A percentile compares a stretch with the other conserved stretches of the same genome.
Conservation (phyloP, 2,888 invertebrate genomes). For the Herminia tarsipennalis region DNA sequence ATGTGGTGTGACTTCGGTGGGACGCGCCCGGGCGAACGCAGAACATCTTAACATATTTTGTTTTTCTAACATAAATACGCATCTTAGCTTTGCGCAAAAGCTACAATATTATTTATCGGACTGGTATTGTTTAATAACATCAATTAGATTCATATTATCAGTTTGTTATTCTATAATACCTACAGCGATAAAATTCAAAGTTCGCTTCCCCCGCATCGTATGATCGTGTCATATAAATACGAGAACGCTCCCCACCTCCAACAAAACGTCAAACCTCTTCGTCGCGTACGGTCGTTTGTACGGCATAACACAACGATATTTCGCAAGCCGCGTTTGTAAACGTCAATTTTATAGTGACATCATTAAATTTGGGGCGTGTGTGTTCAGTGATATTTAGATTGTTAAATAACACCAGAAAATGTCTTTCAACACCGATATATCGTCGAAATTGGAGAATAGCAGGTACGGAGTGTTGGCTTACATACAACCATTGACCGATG, state of each 20-base stretch:
- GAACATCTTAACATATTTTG: slow-evolving; percentile 34
- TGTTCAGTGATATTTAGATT: slow-evolving; percentile 82
- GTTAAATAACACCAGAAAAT: slow-evolving; percentile 82
- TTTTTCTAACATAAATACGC: slow-evolving; percentile 57
- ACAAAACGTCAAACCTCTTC: slow-evolving; percentile 76
- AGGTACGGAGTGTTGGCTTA: slow-evolving; percentile 72
- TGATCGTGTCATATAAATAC: slow-evolving; percentile 81
- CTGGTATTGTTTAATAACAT: slow-evolving; percentile 38
- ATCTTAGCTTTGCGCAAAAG: slow-evolving; percentile 36
- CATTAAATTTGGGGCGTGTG: slow-evolving; percentile 71
- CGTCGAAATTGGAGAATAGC: slow-evolving; percentile 83
- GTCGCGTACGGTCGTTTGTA: slow-evolving; percentile 63
- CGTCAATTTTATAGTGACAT: slow-evolving; percentile 72
- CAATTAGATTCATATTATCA: slow-evolving; percentile 51
- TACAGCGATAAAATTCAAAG: slow-evolving; percentile 66
- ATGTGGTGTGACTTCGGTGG: slow-evolving; percentile 82
- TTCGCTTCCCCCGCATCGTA: slow-evolving; percentile 79
- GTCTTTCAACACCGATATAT: slow-evolving; percentile 83
- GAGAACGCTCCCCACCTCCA: slow-evolving; percentile 73
- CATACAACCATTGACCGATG: slow-evolving; percentile 45
- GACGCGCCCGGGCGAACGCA: slow-evolving; percentile 61
- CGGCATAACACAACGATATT: slow-evolving; percentile 58
- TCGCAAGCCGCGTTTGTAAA: slow-evolving; percentile 67
- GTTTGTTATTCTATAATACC: slow-evolving; percentile 44
- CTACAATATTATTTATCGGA: slow-evolving; percentile 28